A percentile compares a stretch with the other conserved stretches of the same genome.
phyloP scores from a whole-genome alignment of 2,888 invertebrate genomes.

The Pristionchus japonicus region DNA sequence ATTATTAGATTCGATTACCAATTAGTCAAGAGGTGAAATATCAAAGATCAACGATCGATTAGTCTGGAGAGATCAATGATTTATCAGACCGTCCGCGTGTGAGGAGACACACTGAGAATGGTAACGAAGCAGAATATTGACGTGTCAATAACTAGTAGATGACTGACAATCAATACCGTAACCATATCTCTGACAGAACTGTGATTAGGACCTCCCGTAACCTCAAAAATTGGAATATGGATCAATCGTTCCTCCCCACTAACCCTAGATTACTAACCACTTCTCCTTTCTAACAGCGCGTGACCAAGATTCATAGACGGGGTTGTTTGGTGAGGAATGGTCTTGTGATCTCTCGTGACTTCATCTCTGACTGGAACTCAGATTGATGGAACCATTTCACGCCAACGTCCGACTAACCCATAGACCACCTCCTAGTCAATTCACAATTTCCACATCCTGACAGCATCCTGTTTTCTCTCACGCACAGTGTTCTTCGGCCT shows the following conservation, averaged over 20 bases:
- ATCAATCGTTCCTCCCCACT: not conserved
- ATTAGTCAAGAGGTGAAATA: not conserved
- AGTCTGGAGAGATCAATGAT: not conserved
- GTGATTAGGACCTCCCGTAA: too few species aligned
- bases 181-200: not conserved
- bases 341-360: not conserved
- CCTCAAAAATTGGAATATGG: not conserved
- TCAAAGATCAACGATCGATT: too few species aligned
- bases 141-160: not conserved
- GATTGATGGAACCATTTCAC: not conserved
- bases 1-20: not conserved
- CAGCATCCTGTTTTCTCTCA: not conserved
- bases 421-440: not conserved
- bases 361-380: not conserved
- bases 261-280: not conserved
- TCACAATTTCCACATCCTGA: not conserved
- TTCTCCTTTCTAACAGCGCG: not conserved
- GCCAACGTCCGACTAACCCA: not conserved
- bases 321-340: not conserved
- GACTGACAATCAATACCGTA: not conserved
- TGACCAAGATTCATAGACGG: not conserved
- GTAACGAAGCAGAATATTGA: not conserved
- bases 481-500: not conserved
- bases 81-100: not conserved
- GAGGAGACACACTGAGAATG: constrained; percentile 8